phyloP scores from a whole-genome alignment of 2,888 invertebrate genomes.

The Caradrina clavipalpis region DNA sequence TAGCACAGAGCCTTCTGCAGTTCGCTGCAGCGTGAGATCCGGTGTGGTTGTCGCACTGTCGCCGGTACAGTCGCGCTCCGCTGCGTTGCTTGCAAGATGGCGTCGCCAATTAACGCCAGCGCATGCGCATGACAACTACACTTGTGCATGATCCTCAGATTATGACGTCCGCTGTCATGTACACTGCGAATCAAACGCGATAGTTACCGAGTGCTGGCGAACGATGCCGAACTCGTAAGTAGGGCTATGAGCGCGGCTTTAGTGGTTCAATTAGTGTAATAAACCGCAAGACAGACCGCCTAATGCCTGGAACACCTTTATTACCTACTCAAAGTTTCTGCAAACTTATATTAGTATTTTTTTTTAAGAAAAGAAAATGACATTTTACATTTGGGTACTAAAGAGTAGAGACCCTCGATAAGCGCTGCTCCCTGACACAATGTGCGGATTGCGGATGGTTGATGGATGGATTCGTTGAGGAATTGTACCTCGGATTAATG shows the following conservation, averaged over 20 bases:
- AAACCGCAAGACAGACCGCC: slow-evolving; percentile 35
- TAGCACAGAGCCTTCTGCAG: slow-evolving; percentile 29
- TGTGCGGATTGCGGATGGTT: too few species aligned
- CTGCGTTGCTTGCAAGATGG: slow-evolving; percentile 50
- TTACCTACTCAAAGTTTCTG: slow-evolving; percentile 10
- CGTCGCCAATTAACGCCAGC: slow-evolving; percentile 48
- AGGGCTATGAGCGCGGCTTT: slow-evolving; percentile 28
- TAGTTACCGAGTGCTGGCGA: slow-evolving; percentile 14
- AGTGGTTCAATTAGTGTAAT: slow-evolving; percentile 48
- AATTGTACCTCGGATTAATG: too few species aligned
- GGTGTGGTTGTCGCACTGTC: slow-evolving; percentile 48
- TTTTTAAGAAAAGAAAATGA: too few species aligned
- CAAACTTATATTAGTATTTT: background rate
- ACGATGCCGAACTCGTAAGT: slow-evolving; percentile 30
- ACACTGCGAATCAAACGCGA: slow-evolving; percentile 25
- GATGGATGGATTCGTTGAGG: too few species aligned
- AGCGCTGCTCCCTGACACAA: too few species aligned
- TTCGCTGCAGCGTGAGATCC: background rate
- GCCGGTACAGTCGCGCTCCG: slow-evolving; percentile 49
- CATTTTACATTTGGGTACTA: too few species aligned
- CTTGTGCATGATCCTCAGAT: slow-evolving; percentile 52
- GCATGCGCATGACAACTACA: slow-evolving; percentile 38
- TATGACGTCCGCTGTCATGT: slow-evolving; percentile 53
- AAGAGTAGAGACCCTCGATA: too few species aligned
- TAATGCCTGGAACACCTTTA: slow-evolving; percentile 42